These are phyloP conservation scores for Mesocentrotus franciscanus DNA, from an alignment of 53 echinoderm and acorn worm species.

Conservation along the genomic window DNA sequence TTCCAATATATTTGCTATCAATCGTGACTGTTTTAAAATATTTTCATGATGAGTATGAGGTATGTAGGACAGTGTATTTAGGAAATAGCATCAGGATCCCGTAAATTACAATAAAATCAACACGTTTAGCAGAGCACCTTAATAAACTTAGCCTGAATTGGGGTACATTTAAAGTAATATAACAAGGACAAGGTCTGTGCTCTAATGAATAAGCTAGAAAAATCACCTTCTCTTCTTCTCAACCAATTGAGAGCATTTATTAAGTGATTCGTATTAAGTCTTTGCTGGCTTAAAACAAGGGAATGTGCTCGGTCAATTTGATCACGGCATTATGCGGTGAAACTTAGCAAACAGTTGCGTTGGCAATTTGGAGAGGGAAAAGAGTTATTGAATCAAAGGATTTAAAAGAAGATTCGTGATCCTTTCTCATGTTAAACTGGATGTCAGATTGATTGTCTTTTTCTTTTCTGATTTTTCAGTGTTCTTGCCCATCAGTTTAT, in stretches of 20 bases:
- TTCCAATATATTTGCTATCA: too few species aligned
- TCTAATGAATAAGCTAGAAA: not conserved
- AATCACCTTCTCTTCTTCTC: not conserved
- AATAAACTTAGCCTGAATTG: too few species aligned
- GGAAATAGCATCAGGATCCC: too few species aligned
- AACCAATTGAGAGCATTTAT: not conserved
- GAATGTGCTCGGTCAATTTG: not conserved
- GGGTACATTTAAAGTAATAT: not conserved
- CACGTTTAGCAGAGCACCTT: too few species aligned
- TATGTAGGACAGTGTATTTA: too few species aligned
- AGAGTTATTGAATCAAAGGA: conserved; percentile 17
- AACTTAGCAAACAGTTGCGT: conserved; percentile 12
- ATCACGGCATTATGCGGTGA: conserved; percentile 10
- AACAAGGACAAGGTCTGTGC: not conserved
- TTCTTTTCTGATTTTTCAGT: too few species aligned
- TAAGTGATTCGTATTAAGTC: not conserved
- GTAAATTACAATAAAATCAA: too few species aligned
- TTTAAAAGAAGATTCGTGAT: conserved; percentile 4
- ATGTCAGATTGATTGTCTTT: not conserved
- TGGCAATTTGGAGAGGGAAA: conserved; percentile 20
- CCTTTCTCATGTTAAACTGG: not conserved
- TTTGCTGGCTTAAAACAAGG: conserved; percentile 36
- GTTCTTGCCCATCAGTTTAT: too few species aligned
- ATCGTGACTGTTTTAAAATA: too few species aligned
- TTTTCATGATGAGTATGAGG: too few species aligned